Base-by-base conservation (phyloP, 2,888 invertebrate species). In the Idaea biselata region DNA sequence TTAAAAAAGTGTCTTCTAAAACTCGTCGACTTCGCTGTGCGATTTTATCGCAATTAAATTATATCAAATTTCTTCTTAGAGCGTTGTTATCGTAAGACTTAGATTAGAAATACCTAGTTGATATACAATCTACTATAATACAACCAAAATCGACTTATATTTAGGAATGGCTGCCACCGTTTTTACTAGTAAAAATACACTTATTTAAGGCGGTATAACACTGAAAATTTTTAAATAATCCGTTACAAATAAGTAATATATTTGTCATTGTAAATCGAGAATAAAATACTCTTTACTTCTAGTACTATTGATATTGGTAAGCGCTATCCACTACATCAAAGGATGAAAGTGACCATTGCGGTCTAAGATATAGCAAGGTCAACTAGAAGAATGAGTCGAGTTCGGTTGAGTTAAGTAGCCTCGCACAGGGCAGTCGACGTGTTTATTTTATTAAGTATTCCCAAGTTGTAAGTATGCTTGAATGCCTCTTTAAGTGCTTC, bases 401-500 rank as follows among this genome's bases (percentile, higher is more conserved):
- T 68, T 71, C 63, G 73, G 60, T 63, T 71, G 72, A 60, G 61
- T 61, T 58, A 53, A 65, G 56, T 65, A 63, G 67, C 72, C 71
- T 71, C 77, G 77, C 73, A 60, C 74, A 73, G 82, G 81, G 82
- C 72, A 76, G 73, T 66, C 78, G 75, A 71, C 66, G 77, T 69
- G 68, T 68, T 62, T 60, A 54, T 60, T 63, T 60, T 64, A 44
- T 44, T 65, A 73, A 74, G 73, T 81, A 77, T 75, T 80, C 72
- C 44, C 69, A 78, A 84, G 70, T 80, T 88, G 88, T 89, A 89
- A 89, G 88, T 89, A 89, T 66, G 90, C 90, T 91, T 90, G 75
- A 79, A 80, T 81, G 91, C 91, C 87, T 88, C 84, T 56, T 75
- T 88, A 86, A 86, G 89, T 88, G 91, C 91, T 91, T 91, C 81